Base-by-base conservation (phyloP, 1,140 invertebrate genomes). In the Triops longicaudatus region DNA sequence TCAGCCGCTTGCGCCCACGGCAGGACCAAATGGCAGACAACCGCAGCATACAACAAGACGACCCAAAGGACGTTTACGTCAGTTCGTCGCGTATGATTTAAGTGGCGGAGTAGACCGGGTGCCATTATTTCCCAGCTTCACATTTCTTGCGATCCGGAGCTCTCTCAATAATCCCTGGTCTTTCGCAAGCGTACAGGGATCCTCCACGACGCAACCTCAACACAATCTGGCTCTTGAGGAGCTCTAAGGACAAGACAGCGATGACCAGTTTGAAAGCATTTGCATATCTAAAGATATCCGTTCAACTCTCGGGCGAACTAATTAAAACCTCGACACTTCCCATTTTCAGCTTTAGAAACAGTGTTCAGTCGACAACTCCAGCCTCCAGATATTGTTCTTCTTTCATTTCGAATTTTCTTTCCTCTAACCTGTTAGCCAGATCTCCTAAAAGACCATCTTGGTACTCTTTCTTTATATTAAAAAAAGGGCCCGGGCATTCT, bases 1-100 rank as follows among this genome's bases (percentile, higher is more conserved):
- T 63, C 50, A 10, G 50, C 50, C 6, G 50, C 50, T 63, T 63
- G 50, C 17, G 50, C 50, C 50, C 50, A 63, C n/a, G 50, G 50
- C 50, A 63, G 50, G 50, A 63, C n/a, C 50, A 63, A 63, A 63
- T 63, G 22, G 50, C 50, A 63, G 50, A 63, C 50, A 63, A 63
- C 50, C 14, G 17, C 14, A 6, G 50, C 50, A 63, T 63, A 63
- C 50, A 63, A 17, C 50, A 63, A 63, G 17, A 63, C 50, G 50
- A 63, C 50, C 50, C 50, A 17, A 63, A 63, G n/a, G 50, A 63
- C 22, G 50, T 14, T 63, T 17, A 63, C 50, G 50, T 63, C 50
- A 63, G 50, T 63, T 63, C 50, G 50, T 63, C 50, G 50, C 50
- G 50, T 63, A 63, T 63, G 50, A 63, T 63, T 63, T 14, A 63